These are phyloP conservation scores for Nemapogon koenigi DNA, from an alignment of 2,888 invertebrate species.

Conservation along the genomic window DNA sequence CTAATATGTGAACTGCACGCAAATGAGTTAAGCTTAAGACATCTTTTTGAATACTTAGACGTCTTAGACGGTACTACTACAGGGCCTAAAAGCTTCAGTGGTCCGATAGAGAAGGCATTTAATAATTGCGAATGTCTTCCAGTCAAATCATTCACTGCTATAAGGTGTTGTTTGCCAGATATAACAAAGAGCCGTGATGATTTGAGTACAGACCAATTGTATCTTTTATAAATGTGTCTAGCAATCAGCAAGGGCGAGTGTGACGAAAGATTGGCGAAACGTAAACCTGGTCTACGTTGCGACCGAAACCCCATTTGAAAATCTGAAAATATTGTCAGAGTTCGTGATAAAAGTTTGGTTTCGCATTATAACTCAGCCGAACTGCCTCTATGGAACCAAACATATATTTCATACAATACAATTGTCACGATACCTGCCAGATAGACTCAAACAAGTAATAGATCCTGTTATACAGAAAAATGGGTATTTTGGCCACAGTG, in stretches of 20 bases:
- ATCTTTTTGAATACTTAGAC: too few species aligned
- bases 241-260: neutral
- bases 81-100: neutral
- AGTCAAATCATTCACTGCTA: neutral
- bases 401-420: neutral
- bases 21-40: too few species aligned
- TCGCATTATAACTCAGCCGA: conserved; percentile 7
- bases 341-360: conserved; percentile 12
- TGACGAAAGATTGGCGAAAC: neutral
- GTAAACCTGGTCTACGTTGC: conserved; percentile 2
- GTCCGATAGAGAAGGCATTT: neutral
- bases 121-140: neutral
- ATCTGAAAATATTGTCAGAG: conserved; percentile 3
- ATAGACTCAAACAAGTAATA: neutral
- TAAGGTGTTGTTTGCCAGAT: too few species aligned
- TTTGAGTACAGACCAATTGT: too few species aligned
- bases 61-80: conserved; percentile 5
- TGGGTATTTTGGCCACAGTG: conserved; percentile 6
- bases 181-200: too few species aligned
- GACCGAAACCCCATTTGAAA: conserved; percentile 1
- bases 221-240: too few species aligned
- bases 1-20: too few species aligned
- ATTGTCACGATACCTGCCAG: neutral
- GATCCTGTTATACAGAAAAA: conserved; percentile 7
- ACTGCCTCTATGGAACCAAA: conserved; percentile 1